Percentiles rank a stretch among this genome's conserved stretches.
Conservation (phyloP, 2,113 vertebrate genomes). For the Spilogale gracilis region DNA sequence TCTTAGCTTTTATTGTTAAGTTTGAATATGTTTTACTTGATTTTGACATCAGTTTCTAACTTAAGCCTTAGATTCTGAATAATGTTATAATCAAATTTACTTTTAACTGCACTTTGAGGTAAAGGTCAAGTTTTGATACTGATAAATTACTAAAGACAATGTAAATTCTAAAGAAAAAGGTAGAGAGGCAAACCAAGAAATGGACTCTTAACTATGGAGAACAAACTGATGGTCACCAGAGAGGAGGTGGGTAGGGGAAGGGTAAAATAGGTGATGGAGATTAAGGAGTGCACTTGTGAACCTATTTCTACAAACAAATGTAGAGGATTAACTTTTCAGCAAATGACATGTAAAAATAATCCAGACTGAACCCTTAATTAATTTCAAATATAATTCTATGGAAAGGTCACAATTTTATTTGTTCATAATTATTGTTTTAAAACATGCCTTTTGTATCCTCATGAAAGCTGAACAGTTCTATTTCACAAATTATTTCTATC, state of each 20-base stretch:
- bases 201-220: neutral
- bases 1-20: neutral
- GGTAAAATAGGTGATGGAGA: neutral
- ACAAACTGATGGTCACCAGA: neutral
- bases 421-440: conserved; percentile 8
- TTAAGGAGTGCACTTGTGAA: neutral
- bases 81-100: neutral
- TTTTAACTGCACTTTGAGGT: conserved; percentile 38
- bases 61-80: neutral
- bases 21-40: neutral
- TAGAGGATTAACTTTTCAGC: neutral
- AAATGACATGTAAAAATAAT: neutral
- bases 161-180: neutral
- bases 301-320: neutral
- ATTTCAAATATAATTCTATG: conserved; percentile 43
- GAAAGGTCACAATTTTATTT: conserved; percentile 32
- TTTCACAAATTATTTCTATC: conserved; percentile 30
- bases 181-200: neutral
- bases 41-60: conserved; percentile 41
- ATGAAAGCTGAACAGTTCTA: neutral
- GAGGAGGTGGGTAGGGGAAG: neutral
- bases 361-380: neutral
- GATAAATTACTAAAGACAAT: neutral
- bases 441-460: neutral
- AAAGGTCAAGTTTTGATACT: neutral